Conservation (phyloP, 2,888 invertebrate species). For the Pimpla rufipes region DNA sequence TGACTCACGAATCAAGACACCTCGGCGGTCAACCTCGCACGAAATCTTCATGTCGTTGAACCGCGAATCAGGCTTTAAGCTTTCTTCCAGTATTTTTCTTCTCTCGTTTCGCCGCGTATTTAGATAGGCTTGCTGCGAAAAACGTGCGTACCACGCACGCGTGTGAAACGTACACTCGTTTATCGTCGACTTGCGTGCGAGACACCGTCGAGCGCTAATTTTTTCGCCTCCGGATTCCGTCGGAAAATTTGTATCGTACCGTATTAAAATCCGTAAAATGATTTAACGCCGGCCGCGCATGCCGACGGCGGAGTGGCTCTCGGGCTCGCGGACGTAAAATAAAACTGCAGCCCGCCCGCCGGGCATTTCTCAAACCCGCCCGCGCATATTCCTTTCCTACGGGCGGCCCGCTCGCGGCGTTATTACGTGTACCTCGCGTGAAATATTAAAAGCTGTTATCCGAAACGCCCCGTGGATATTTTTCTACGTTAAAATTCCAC, state of each 20-base stretch:
- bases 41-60: slow-evolving; percentile 30
- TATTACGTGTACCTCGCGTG: slow-evolving; percentile 19
- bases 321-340: slow-evolving; percentile 19
- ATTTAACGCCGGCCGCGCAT: slow-evolving; percentile 50
- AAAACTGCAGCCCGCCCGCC: slow-evolving; percentile 4
- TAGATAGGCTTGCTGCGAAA: background rate
- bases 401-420: background rate
- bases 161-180: slow-evolving; percentile 31
- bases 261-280: slow-evolving; percentile 64
- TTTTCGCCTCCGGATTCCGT: slow-evolving; percentile 27
- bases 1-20: background rate
- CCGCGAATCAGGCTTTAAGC: slow-evolving; percentile 34
- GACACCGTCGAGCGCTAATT: slow-evolving; percentile 36
- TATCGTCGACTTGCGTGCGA: slow-evolving; percentile 51
- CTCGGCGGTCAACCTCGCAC: background rate
- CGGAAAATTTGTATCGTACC: slow-evolving; percentile 66
- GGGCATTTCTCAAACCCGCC: background rate
- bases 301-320: slow-evolving; percentile 23
- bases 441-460: slow-evolving; percentile 46
- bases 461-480: slow-evolving; percentile 12
- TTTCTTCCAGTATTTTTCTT: background rate
- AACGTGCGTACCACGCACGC: background rate
- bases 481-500: slow-evolving; percentile 6
- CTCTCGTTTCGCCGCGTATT: background rate
- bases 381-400: slow-evolving; percentile 7